Evolutionary conservation across 2,797 vertebrate genomes (phyloP).

Genomic region (Holocentrus rufus): DNA sequence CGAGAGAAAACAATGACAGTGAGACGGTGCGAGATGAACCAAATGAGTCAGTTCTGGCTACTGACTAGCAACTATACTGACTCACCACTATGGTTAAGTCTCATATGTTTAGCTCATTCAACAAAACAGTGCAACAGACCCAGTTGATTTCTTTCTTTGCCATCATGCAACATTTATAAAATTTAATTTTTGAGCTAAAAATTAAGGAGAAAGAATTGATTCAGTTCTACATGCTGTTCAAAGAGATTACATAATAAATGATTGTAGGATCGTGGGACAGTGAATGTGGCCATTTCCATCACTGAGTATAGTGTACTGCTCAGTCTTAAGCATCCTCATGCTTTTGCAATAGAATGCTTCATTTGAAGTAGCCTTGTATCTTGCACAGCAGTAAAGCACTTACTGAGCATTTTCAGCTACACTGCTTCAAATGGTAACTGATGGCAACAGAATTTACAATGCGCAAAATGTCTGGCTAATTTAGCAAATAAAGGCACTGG

Average conservation of each 20-base stretch:
- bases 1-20: background rate
- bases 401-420: slow-evolving; percentile 6
- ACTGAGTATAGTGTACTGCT: background rate
- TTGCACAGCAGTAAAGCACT: slow-evolving; percentile 32
- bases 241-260: too few relatives aligned
- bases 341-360: slow-evolving; percentile 4
- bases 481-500: slow-evolving; percentile 76
- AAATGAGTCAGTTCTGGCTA: background rate
- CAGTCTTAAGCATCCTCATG: background rate
- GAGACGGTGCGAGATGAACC: background rate
- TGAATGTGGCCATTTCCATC: slow-evolving; percentile 4
- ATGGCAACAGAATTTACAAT: slow-evolving; percentile 37
- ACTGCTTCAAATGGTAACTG: slow-evolving; percentile 15
- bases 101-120: background rate
- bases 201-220: slow-evolving; percentile 2
- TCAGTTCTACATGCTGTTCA: too few relatives aligned
- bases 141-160: background rate
- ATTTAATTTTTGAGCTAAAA: background rate
- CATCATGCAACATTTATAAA: slow-evolving; percentile 25
- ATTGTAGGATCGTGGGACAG: background rate
- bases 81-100: too few relatives aligned
- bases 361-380: slow-evolving; percentile 6
- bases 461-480: slow-evolving; percentile 50
- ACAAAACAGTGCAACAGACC: background rate
- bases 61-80: too few relatives aligned